Conservation (phyloP, 2,113 vertebrate species). For the Cyprinodon variegatus region DNA sequence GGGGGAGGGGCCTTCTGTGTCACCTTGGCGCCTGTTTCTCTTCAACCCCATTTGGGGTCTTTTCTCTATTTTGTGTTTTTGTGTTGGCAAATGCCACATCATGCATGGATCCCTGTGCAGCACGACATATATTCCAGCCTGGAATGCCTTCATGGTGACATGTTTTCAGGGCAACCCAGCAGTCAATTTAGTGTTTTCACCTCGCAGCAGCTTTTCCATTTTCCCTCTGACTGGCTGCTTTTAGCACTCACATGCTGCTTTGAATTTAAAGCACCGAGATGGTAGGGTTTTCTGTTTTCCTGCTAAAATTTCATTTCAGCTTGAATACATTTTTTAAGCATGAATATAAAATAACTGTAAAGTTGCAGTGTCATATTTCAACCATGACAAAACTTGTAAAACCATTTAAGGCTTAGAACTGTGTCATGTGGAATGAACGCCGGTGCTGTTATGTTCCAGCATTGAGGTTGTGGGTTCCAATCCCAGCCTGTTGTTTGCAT, state of each 20-base stretch:
- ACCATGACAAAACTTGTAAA: neutral
- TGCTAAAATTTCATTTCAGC: neutral
- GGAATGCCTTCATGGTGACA: neutral
- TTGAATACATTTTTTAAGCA: neutral
- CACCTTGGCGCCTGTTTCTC: slow-evolving; percentile 49
- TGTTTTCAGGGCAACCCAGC: neutral
- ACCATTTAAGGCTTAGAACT: neutral
- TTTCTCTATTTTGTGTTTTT: neutral
- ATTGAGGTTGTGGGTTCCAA: no score
- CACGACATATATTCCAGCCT: neutral
- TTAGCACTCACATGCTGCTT: neutral
- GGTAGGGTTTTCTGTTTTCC: neutral
- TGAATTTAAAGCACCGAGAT: neutral
- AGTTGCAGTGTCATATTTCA: no score
- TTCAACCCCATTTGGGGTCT: neutral
- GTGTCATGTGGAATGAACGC: no score
- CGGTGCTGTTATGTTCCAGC: no score
- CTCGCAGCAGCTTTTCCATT: neutral
- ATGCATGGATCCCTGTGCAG: neutral
- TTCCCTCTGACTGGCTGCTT: slow-evolving; percentile 1
- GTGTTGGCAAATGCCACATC: neutral
- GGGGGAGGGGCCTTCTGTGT: slow-evolving; percentile 13
- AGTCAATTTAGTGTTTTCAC: neutral
- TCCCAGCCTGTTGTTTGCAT: no score
- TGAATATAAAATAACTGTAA: neutral